A percentile compares a stretch with the other conserved stretches of the same genome.
Conservation (phyloP, 2,113 vertebrate genomes). For the Acanthochromis polyacanthus region DNA sequence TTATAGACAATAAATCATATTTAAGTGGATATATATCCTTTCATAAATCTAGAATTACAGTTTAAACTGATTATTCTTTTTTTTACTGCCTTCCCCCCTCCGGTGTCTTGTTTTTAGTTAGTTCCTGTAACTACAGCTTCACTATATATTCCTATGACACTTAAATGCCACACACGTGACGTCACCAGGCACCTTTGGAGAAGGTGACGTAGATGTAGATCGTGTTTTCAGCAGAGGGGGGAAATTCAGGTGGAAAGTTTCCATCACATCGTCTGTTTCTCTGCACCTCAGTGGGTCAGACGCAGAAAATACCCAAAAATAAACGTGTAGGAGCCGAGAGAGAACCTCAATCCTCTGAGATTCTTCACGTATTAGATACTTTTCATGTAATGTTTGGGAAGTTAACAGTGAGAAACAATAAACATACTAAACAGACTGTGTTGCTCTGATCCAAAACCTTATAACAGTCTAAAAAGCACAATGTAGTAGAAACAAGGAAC, state of each 20-base stretch:
- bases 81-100: not conserved
- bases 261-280: constrained; percentile 5
- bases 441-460: not conserved
- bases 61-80: too few species aligned
- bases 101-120: not conserved
- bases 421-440: not conserved
- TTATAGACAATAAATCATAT: too few species aligned
- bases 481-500: not conserved
- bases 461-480: not conserved
- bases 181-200: constrained; percentile 27
- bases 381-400: not conserved
- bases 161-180: constrained; percentile 43
- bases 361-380: too few species aligned
- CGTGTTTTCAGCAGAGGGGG: not conserved
- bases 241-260: constrained; percentile 16
- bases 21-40: too few species aligned
- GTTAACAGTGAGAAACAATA: too few species aligned
- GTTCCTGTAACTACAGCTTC: not conserved
- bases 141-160: not conserved
- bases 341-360: too few species aligned
- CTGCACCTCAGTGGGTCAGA: not conserved
- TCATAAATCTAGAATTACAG: too few species aligned
- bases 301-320: not conserved
- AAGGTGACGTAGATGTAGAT: constrained; percentile 38
- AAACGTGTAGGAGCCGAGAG: not conserved